Evolutionary conservation across 2,888 invertebrate genomes (phyloP).

Genomic region (Carpatolechia fugitivella): DNA sequence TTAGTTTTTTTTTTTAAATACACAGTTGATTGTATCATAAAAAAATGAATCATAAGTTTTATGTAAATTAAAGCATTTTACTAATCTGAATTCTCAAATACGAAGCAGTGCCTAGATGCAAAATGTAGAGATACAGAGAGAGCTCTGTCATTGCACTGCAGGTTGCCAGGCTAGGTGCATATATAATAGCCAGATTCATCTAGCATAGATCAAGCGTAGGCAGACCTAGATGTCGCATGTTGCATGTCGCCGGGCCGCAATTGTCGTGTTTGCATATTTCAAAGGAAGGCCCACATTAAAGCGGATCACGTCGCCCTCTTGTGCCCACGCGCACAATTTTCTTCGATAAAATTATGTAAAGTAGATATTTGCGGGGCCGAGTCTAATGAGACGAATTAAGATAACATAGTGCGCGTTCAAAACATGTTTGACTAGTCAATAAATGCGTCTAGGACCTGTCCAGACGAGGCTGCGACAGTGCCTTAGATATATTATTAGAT

Average conservation of each 20-base stretch:
- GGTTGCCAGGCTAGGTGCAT: conserved; percentile 3
- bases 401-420: conserved; percentile 49
- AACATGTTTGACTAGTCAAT: conserved; percentile 59
- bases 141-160: conserved; percentile 11
- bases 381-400: conserved; percentile 71
- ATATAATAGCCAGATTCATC: conserved; percentile 16
- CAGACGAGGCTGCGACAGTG: conserved; percentile 41
- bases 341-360: conserved; percentile 72
- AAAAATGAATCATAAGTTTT: too few species aligned
- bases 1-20: too few species aligned
- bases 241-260: conserved; percentile 28
- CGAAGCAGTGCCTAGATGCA: background rate
- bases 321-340: conserved; percentile 67
- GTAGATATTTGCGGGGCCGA: conserved; percentile 59
- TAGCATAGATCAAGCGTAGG: conserved; percentile 21
- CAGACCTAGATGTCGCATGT: conserved; percentile 24
- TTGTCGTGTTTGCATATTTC: conserved; percentile 57
- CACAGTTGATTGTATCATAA: too few species aligned
- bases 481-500: conserved; percentile 20
- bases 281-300: conserved; percentile 60
- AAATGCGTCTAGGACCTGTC: conserved; percentile 56
- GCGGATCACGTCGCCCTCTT: conserved; percentile 49
- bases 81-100: too few species aligned
- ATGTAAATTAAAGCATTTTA: too few species aligned
- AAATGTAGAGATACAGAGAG: background rate